Base-by-base conservation (phyloP, 1,140 invertebrate species). In the Zeugodacus cucurbitae region DNA sequence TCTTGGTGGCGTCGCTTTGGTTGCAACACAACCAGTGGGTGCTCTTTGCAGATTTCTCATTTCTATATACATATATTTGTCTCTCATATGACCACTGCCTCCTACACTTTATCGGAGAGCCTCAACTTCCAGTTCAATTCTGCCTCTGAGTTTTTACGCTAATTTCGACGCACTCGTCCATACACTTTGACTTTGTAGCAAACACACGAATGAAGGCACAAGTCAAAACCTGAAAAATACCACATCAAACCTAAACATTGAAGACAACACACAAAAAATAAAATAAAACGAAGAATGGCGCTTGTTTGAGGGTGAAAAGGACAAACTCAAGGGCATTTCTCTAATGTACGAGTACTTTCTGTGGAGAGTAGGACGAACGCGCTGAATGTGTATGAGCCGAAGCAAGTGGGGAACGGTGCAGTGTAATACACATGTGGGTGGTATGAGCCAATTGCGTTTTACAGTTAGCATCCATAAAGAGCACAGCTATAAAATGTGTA, bases 241-340 rank as follows among this genome's bases (percentile, higher is more conserved):
- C 29, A 32, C 64, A n/a, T 67, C 64, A 67, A 74, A 62, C n/a
- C 22, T 74, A 74, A 14, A 74, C 17, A 54, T 54, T n/a, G n/a
- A n/a, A n/a, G n/a, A n/a, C n/a, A n/a, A n/a, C n/a, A n/a, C 1
- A 54, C 48, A 17, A 54, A 54, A 20, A 54, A 54, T n/a, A n/a
- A n/a, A n/a, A n/a, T n/a, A 48, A 10, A 17, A 48, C 11, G 48
- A 48, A 48, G 3, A 48, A 54, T 54, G 74, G 41, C 26, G 26
- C 48, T 29, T 37, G 74, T 29, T 22, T 26, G 41, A 11, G 41
- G 57, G 14, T 22, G 54, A 57, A 86, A 86, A 86, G 85, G 85
- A 86, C 85, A 86, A 86, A 86, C 85, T 86, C 85, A 86, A 86
- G 85, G 85, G 85, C 85, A 86, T 86, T 86, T 58, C 48, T 22